Evolutionary conservation across 2,113 vertebrate species (phyloP), one percentile per base, ranked within the genome.

Genomic region (Excalfactoria chinensis): DNA sequence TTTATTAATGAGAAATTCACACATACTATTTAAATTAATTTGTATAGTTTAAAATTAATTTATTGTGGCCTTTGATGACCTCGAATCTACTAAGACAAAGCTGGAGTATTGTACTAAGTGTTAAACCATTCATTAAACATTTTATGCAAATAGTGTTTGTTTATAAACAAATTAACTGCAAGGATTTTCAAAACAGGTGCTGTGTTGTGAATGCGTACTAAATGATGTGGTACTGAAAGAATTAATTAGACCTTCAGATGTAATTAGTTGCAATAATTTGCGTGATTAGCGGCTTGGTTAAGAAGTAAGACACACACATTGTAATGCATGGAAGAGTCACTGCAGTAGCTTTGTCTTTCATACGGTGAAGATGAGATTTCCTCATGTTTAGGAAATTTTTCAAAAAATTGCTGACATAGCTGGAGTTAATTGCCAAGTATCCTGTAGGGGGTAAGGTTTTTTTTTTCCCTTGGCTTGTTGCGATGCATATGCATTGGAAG

Each of bases 211-310:
- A 99, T 98, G 98, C 98, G 96, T 97, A 98, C 98, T 99, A 99
- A 99, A 99, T 98, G 98, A 99, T 99, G 98, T 99, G 99, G 99
- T 99, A 99, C 98, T 98, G 98, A 98, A 99, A 98, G 99, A 99
- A 99, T 99, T 99, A 99, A 99, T 99, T 99, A 99, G 98, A 98
- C 98, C 98, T 98, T 98, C 98, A 97, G 98, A 98, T 98, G 98
- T 99, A 99, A 99, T 99, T 99, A 99, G 98, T 99, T 98, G 98
- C 98, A 99, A 99, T 99, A 99, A 99, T 99, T 99, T 99, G 98
- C 98, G 98, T 99, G 99, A 99, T 99, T 99, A 99, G 99, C 98
- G 98, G 98, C 98, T 98, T 98, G 98, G 98, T 99, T 99, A 99
- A 98, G 98, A 98, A 99, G 98, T 97, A 98, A 99, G 99, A 98